phyloP scores from a whole-genome alignment of 2,113 vertebrate genomes.

The Hippocampus barbouri region DNA sequence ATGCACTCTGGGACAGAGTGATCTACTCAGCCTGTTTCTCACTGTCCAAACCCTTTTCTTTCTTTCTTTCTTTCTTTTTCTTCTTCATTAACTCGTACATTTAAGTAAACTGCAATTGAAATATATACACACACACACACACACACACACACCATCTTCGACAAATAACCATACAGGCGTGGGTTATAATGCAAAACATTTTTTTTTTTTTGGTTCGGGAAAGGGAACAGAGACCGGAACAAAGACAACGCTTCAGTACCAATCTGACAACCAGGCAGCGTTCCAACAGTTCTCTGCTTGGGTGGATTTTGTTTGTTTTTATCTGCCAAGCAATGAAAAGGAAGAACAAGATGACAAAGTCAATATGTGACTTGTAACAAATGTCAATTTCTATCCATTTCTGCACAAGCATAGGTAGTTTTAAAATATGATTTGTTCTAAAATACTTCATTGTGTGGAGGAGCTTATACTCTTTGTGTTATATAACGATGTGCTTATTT shows the following conservation, averaged over 20 bases:
- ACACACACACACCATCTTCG: background rate
- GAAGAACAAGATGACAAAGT: conserved; percentile 3
- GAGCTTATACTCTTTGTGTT: background rate
- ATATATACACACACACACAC: background rate
- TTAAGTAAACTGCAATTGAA: conserved; percentile 19
- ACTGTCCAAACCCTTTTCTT: background rate
- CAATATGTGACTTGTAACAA: conserved; percentile 9
- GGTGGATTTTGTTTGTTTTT: conserved; percentile 14
- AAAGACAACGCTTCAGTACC: conserved; percentile 12
- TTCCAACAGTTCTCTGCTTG: conserved; percentile 28
- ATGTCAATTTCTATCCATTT: background rate
- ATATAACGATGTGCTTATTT: background rate
- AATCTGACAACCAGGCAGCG: conserved; percentile 39
- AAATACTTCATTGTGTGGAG: background rate
- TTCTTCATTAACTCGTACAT: conserved; percentile 29
- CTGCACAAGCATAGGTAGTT: background rate
- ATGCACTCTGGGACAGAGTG: conserved; percentile 45
- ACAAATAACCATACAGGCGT: background rate
- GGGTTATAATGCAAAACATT: background rate
- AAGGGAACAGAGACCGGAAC: conserved; percentile 1
- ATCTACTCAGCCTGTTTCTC: conserved; percentile 20
- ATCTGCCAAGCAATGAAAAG: conserved; percentile 34
- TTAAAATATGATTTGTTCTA: background rate
- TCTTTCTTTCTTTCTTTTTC: conserved; percentile 17
- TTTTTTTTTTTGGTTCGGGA: background rate